These are phyloP conservation scores for Acheta domesticus DNA, from an alignment of 2,888 invertebrate species.

Conservation along the genomic window DNA sequence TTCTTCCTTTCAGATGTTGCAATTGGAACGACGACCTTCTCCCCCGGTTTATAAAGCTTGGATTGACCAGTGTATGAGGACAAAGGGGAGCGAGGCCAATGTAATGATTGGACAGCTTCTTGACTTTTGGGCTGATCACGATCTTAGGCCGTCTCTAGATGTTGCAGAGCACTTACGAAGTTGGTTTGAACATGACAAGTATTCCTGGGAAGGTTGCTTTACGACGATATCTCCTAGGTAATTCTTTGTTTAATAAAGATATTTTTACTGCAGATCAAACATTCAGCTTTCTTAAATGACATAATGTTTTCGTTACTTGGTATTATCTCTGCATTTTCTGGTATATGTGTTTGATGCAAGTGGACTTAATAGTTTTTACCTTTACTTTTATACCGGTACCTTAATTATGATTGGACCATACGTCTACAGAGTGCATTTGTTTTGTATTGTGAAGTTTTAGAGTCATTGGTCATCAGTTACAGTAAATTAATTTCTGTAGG, in stretches of 20 bases:
- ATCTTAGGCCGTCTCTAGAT: constrained; percentile 47
- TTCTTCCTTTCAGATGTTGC: constrained; percentile 47
- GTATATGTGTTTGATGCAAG: too few species aligned
- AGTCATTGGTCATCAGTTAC: too few species aligned
- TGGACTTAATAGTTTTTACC: too few species aligned
- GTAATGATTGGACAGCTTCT: constrained; percentile 57
- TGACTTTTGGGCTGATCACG: constrained; percentile 53
- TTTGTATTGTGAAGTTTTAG: too few species aligned
- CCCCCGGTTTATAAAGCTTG: constrained; percentile 54
- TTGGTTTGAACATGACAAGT: constrained; percentile 26
- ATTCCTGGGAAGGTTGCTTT: constrained; percentile 20
- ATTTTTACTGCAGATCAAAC: too few species aligned
- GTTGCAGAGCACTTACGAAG: constrained; percentile 44
- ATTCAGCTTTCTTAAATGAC: too few species aligned
- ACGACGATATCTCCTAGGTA: constrained; percentile 29
- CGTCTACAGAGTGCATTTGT: too few species aligned
- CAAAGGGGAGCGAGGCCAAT: constrained; percentile 45
- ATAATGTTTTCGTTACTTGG: too few species aligned
- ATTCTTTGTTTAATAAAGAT: neutral
- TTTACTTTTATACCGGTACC: too few species aligned
- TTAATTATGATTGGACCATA: too few species aligned
- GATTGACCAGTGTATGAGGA: constrained; percentile 51
- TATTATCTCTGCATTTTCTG: too few species aligned
- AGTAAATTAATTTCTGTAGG: too few species aligned
- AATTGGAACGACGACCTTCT: constrained; percentile 48